Evolutionary conservation across 2,113 vertebrate species (phyloP).

Genomic region (Mesocricetus auratus): DNA sequence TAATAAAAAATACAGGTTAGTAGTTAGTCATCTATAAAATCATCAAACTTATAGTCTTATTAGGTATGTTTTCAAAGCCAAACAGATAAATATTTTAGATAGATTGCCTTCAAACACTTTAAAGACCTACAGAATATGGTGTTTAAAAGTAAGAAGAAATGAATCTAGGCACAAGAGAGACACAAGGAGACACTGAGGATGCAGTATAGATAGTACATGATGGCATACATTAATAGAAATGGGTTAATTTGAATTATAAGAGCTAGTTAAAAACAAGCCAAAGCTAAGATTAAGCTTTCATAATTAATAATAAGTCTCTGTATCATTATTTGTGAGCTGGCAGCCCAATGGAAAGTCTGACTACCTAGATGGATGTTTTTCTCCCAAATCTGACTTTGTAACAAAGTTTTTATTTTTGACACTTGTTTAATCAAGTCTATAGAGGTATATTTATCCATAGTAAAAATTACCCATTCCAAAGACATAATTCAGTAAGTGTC

Average conservation of each 20-base stretch:
- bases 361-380: not conserved
- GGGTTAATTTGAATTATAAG: not conserved
- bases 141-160: not conserved
- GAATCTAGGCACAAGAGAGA: not conserved
- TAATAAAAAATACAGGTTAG: no score
- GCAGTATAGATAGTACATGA: not conserved
- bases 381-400: slow-evolving; percentile 25
- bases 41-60: no score
- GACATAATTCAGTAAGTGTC: slow-evolving; percentile 13
- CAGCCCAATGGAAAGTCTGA: not conserved
- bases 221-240: not conserved
- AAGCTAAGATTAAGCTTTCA: not conserved
- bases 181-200: rapidly evolving
- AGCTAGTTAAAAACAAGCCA: not conserved
- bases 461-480: slow-evolving; percentile 35
- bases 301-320: not conserved
- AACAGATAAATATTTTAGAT: no score
- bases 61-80: no score
- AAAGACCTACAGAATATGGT: no score
- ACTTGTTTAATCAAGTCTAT: not conserved
- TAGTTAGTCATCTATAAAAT: no score
- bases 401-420: not conserved
- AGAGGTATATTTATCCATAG: not conserved
- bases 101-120: no score
- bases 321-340: not conserved